Base-by-base conservation (phyloP, 2,888 invertebrate genomes). In the Drosophila borborema region DNA sequence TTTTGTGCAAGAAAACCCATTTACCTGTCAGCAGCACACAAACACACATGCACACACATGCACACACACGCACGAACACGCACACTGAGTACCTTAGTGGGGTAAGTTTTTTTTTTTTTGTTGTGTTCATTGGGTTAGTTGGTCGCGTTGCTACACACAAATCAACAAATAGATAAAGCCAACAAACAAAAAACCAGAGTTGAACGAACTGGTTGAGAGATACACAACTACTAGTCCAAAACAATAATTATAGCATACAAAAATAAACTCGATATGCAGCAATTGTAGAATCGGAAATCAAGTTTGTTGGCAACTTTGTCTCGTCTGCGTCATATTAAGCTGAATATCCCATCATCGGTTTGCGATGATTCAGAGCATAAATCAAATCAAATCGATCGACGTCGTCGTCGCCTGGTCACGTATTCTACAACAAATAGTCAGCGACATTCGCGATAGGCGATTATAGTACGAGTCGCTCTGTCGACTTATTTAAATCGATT, bases 401-500 rank as follows among this genome's bases (percentile, higher is more conserved):
- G 69, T 78, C 74, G 69, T 78, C 74, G 65, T 70, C 64, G 71
- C 58, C 58, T 45, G 64, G 67, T 55, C 83, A 84, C 86, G 83
- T 82, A 23, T 20, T 20, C n/a, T 38, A 71, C 63, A 67, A 62
- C 71, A 64, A 81, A 72, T 74, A 64, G 63, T 54, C 43, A 55
- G 68, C 62, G 68, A 68, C 62, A 77, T 68, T 67, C 23, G 59
- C 75, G 62, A 81, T 72, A 51, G 56, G 49, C 65, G 72, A 76
- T 72, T 69, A 46, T 55, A 59, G 71, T 60, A 64, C 12, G 18
- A 51, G 45, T 49, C 20, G 66, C 56, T 55, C 59, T 64, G 68
- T 70, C 83, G 74, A 75, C 69, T 84, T 82, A 86, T 85, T 84
- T 71, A 77, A 87, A 77, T 82, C 88, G 76, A 84, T 89, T 81